These are phyloP conservation scores for Cosmia pyralina DNA, from an alignment of 2,888 invertebrate species.

Conservation along the genomic window DNA sequence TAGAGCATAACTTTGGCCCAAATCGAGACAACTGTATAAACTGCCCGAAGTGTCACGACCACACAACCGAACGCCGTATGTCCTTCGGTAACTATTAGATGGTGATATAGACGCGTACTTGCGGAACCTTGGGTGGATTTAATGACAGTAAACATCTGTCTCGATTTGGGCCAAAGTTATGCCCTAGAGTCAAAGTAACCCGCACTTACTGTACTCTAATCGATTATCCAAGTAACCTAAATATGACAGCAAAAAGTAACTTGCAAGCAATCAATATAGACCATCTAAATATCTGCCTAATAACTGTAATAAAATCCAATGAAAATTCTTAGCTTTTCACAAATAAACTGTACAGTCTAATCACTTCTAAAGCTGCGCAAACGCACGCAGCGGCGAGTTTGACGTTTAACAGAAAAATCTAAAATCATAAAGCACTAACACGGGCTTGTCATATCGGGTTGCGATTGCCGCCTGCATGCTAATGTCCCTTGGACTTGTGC, in stretches of 20 bases:
- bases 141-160: too few relatives aligned
- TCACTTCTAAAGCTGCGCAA: slow-evolving; percentile 43
- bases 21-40: too few relatives aligned
- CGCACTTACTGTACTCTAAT: too few relatives aligned
- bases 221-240: background rate
- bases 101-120: too few relatives aligned
- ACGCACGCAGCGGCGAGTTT: slow-evolving; percentile 85
- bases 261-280: background rate
- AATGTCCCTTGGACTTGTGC: slow-evolving; percentile 70
- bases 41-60: too few relatives aligned
- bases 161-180: too few relatives aligned
- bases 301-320: background rate
- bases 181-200: too few relatives aligned
- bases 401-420: slow-evolving; percentile 89
- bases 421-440: slow-evolving; percentile 87
- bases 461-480: slow-evolving; percentile 86
- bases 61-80: too few relatives aligned
- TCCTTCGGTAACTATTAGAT: too few relatives aligned
- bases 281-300: background rate
- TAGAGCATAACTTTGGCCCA: too few relatives aligned
- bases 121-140: too few relatives aligned
- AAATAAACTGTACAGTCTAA: slow-evolving; percentile 50
- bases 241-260: background rate
- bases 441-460: slow-evolving; percentile 86
- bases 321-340: background rate